Conservation (phyloP, 1,140 invertebrate species). For the Drosophila kohkoa region DNA sequence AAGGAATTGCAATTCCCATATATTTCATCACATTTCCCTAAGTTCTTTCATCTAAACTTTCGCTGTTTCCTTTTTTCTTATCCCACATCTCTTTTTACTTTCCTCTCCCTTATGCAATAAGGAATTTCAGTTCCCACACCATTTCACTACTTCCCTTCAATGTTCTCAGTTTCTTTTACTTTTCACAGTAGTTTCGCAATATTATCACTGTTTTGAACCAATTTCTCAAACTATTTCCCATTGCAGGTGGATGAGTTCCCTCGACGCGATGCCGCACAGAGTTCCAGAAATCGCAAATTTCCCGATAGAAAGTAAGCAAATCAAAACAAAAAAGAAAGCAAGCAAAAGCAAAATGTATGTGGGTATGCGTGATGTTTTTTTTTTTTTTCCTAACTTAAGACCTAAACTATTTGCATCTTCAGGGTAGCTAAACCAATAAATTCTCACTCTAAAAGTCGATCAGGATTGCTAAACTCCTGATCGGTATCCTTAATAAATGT, state of each 20-base stretch:
- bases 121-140: too few relatives aligned
- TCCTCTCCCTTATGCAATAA: too few relatives aligned
- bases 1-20: too few relatives aligned
- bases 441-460: conserved; percentile 38
- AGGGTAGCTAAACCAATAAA: conserved; percentile 52
- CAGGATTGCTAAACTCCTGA: conserved; percentile 48
- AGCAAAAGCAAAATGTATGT: not conserved
- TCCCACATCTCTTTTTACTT: too few relatives aligned
- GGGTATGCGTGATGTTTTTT: not conserved
- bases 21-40: too few relatives aligned
- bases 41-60: too few relatives aligned
- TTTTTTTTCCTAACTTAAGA: conserved; percentile 5
- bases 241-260: conserved; percentile 74
- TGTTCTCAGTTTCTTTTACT: not conserved
- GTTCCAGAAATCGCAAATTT: conserved; percentile 72
- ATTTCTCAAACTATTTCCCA: not conserved
- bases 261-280: conserved; percentile 69
- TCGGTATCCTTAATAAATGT: conserved; percentile 76
- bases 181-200: too few relatives aligned
- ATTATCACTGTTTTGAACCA: not conserved
- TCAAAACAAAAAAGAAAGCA: not conserved
- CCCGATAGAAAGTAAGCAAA: conserved; percentile 75
- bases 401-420: conserved; percentile 39
- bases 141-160: too few relatives aligned
- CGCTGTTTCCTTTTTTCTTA: too few relatives aligned